phyloP scores from a whole-genome alignment of 37 sponge, comb jelly and placozoan genomes.

The Geodia barretti region DNA sequence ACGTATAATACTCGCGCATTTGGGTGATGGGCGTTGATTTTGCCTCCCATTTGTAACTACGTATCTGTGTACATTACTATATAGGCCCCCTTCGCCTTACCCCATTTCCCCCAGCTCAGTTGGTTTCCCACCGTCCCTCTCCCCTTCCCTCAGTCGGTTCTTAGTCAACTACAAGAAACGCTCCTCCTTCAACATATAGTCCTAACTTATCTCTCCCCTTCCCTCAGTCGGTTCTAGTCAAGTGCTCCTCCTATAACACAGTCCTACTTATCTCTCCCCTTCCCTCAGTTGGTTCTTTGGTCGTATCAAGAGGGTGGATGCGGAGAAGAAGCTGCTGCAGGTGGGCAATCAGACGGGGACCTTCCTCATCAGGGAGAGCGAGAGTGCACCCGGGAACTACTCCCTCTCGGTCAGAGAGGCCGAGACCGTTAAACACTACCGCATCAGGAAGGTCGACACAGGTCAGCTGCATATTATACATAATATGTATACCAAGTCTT shows the following conservation, averaged over 20 bases:
- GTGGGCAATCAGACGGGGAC: conserved; percentile 73
- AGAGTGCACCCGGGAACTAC: conserved; percentile 91
- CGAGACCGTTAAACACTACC: conserved; percentile 91
- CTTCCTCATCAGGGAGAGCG: conserved; percentile 89
- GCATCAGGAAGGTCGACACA: conserved; percentile 80
- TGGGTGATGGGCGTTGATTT: too few relatives aligned
- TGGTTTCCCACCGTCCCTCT: neutral
- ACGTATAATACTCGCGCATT: too few relatives aligned
- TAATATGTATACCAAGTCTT: neutral
- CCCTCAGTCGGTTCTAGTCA: neutral
- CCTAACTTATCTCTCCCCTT: neutral
- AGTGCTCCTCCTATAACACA: neutral
- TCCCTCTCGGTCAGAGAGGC: conserved; percentile 86
- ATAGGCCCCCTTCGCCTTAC: neutral
- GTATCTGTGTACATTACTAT: neutral
- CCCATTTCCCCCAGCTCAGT: neutral
- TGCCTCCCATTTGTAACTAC: too few relatives aligned
- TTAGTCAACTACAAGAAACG: too few relatives aligned
- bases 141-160: neutral
- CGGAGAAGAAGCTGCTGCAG: conserved; percentile 88
- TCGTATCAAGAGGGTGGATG: conserved; percentile 79
- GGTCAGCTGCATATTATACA: conserved; percentile 25
- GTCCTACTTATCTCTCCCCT: neutral
- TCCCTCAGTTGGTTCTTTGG: conserved; percentile 84
- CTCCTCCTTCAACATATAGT: too few relatives aligned